Evolutionary conservation across 2,888 invertebrate genomes (phyloP), one percentile per base, ranked within the genome.

Genomic region (Leptopilina syphax): DNA sequence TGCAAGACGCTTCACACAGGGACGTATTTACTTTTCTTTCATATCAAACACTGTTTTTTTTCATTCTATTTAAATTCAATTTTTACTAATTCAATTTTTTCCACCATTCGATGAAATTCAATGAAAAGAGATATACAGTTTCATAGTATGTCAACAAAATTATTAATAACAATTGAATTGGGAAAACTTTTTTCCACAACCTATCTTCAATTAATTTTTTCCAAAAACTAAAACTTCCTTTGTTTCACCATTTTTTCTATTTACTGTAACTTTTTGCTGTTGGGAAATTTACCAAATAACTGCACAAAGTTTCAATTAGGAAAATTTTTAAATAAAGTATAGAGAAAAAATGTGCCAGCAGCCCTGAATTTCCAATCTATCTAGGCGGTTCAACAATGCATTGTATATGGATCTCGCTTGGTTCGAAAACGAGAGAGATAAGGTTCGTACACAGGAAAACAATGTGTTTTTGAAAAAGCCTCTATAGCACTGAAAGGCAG

Each of bases 381-480:
- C 47, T 44, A 54, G 34, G 34, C 34, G 34, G 1, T 57, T 18
- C n/a, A 34, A 13, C 10, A 18, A 18, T 57, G 5, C n/a, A n/a
- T 54, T 73, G 34, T 57, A n/a, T n/a, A 57, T 57, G 73, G 50
- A 73, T 13, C 57, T 34, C 41, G 13, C 5, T 57, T 73, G 41
- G 10, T 57, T 73, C 34, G 73, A 73, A 73, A 73, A 73, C 34
- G 73, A 73, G 18, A 44, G 13, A 73, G 73, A 73, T 73, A 73
- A 57, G 41, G 34, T 73, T 24, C 57, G n/a, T 57, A 54, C 13
- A 73, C 57, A 54, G 73, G 34, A 73, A 73, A 73, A 57, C 73
- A 73, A 57, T 73, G 73, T 57, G 41, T 73, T 73, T 73, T 73
- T 41, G 34, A 41, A 73, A 63, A 57, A 73, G 34, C 57, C n/a